Evolutionary conservation across 2,113 vertebrate species (phyloP), one percentile per base, ranked within the genome.

Genomic region (Chamaetylas fuelleborni): DNA sequence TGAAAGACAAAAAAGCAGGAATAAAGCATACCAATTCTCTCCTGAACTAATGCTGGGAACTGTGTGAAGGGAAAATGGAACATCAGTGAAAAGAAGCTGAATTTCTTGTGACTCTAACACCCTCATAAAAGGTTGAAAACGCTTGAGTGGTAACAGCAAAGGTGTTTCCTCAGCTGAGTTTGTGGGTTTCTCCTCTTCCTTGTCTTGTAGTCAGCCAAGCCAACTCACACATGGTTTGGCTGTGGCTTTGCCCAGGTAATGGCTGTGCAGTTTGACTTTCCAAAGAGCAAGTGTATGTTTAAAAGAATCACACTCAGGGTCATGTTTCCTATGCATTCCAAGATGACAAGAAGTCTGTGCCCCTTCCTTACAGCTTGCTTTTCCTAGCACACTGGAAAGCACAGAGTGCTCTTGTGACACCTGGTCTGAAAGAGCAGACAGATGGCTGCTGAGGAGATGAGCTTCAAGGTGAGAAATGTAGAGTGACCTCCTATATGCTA

Each of bases 141-240:
- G 45, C 12, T 10, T 19, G 24, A 77, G 19, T 50, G 74, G 56
- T 77, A 94, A 73, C 23, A 87, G 53, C 33, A 80, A 76, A 34
- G 5, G 24, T 58, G 40, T 47, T 70, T 82, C 15, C 38, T 90
- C n/a, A 70, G 12, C 4, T 62, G 43, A 47, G 12, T 61, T 53
- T 77, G 74, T 82, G 70, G 24, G n/a, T 88, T 96, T 80, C 36
- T 57, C 15, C 22, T 80, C 54, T 77, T 85, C 18, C 0, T 2
- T 82, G 14, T 47, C 50, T 70, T 62, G 14, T 5, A 76, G 47
- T 50, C 34, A 53, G 40, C n/a, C 34, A 42, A 69, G 26, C 12
- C 53, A 82, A 18, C 12, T 81, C 25, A 38, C 0, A 0, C 12
- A 43, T 0, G 0, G 8, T 42, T 83, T 62, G 10, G 20, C 20